Conservation (phyloP, 2,888 invertebrate genomes). For the Anthrax anthrax region DNA sequence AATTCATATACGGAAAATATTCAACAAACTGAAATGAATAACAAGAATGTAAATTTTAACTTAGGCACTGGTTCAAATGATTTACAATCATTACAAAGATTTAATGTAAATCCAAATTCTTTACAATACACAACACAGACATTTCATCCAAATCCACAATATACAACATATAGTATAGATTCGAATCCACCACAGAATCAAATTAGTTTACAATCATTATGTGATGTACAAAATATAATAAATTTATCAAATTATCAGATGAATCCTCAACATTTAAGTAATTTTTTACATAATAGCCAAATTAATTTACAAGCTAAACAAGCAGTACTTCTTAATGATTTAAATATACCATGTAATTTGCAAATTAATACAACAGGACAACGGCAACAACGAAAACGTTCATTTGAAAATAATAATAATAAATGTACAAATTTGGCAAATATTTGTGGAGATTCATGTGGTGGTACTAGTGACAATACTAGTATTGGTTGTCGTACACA, state of each 20-base stretch:
- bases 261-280: constrained; percentile 12
- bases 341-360: not conserved
- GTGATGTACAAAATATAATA: constrained; percentile 11
- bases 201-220: constrained; percentile 6
- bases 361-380: not conserved
- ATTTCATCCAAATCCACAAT: constrained; percentile 10
- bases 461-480: too few relatives aligned
- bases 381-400: too few relatives aligned
- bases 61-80: constrained; percentile 6
- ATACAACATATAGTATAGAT: constrained; percentile 9
- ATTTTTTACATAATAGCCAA: constrained; percentile 13
- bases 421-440: not conserved
- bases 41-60: constrained; percentile 9
- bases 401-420: not conserved
- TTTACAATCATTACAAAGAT: constrained; percentile 5
- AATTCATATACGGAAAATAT: not conserved
- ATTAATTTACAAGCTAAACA: constrained; percentile 14
- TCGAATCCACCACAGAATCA: constrained; percentile 6
- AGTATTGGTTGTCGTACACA: not conserved
- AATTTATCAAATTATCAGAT: constrained; percentile 13
- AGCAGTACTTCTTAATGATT: constrained; percentile 7
- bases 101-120: constrained; percentile 10
- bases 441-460: too few relatives aligned
- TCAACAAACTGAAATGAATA: constrained; percentile 3
- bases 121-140: constrained; percentile 10